Evolutionary conservation across 2,888 invertebrate species (phyloP).

Genomic region (Diarsia mendica): DNA sequence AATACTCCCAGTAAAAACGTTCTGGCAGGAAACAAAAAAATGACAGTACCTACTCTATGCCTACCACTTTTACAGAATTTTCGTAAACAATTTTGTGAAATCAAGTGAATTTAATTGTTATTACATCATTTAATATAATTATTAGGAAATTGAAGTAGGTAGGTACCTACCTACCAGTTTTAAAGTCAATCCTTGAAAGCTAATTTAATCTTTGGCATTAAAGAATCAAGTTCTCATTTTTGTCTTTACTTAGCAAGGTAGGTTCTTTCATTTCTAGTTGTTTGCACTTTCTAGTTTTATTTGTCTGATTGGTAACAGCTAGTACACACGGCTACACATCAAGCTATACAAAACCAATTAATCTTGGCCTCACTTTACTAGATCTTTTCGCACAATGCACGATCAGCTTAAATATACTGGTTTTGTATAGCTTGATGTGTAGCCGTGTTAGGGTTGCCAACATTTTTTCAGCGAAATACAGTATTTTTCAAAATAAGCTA

Average conservation of each 20-base stretch:
- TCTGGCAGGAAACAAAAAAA: conserved; percentile 1
- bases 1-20: background rate
- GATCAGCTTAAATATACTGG: no score
- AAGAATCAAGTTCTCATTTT: background rate
- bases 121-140: background rate
- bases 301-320: background rate
- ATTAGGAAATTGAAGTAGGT: conserved; percentile 25
- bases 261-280: background rate
- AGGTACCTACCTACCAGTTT: no score
- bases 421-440: no score
- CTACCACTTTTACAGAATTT: background rate
- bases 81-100: conserved; percentile 20
- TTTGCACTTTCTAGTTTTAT: background rate
- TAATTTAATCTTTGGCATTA: background rate
- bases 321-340: background rate
- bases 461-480: no score
- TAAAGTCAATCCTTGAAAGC: background rate
- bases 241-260: conserved; percentile 6
- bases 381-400: no score
- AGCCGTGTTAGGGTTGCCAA: no score
- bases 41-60: no score
- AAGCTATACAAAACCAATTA: no score
- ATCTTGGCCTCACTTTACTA: no score
- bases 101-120: conserved; percentile 9
- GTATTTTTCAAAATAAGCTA: no score